Base-by-base conservation (phyloP, 2,797 vertebrate genomes). In the Gymnodraco acuticeps region DNA sequence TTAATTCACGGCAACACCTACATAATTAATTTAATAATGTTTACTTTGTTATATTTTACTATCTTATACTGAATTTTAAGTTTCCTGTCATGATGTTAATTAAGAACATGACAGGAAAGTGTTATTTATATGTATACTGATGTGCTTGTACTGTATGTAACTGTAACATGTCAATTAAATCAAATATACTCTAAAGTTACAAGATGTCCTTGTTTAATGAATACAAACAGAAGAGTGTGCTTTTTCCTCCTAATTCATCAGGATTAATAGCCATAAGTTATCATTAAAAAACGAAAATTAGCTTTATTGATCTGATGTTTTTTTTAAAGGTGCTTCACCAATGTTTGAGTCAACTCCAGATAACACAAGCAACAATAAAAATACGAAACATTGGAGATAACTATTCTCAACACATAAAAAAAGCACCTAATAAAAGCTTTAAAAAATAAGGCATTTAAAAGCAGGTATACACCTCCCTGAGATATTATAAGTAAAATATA, bases 91-190 rank as follows among this genome's bases (percentile, higher is more conserved):
- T 27, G 3, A 27, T 38, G 2, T 4, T 52, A 10, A 10, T 43
- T 27, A 52, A 45, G n/a, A 43, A 10, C 50, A 53, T 72, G 11
- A 27, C 46, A 31, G 3, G 3, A 27, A 27, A 3, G 27, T n/a
- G n/a, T n/a, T n/a, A n/a, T n/a, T n/a, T n/a, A n/a, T n/a, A n/a
- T n/a, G n/a, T n/a, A n/a, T n/a, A n/a, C n/a, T n/a, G n/a, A n/a
- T n/a, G 13, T 4, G 2, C 3, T 1, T 38, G 41, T 58, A 23
- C 45, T 15, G n/a, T 27, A 27, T 8, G 8, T 11, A 66, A 76
- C 27, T 64, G 10, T 11, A 66, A 76, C 27, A 64, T 31, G 16
- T 77, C 17, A 82, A 82, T 82, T 87, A 82, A 84, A 47, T 48
- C 0, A 0, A 5, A 52, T 53, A 20, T 67, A 9, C 16, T 58